Evolutionary conservation across 2,888 invertebrate species (phyloP).

Genomic region (Melipona bicolor): DNA sequence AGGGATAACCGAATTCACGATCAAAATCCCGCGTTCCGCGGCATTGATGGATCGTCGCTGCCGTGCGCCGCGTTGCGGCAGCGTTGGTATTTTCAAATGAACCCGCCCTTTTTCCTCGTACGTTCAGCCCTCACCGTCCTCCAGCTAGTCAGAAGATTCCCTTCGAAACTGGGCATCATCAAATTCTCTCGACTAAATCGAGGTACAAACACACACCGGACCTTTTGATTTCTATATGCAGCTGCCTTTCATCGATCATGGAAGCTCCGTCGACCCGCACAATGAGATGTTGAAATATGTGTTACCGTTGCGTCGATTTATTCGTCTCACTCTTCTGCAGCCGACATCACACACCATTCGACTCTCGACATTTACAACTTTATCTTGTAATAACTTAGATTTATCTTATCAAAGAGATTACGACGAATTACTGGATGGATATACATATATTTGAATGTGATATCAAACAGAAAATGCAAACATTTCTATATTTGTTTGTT

Average conservation of each 20-base stretch:
- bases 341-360: background rate
- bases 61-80: constrained; percentile 66
- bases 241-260: constrained; percentile 48
- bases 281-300: constrained; percentile 44
- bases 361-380: constrained; percentile 7
- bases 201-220: constrained; percentile 30
- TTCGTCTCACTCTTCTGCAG: constrained; percentile 19
- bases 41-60: constrained; percentile 80
- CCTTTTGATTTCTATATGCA: constrained; percentile 58
- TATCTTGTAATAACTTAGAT: constrained; percentile 1
- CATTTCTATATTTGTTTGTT: background rate
- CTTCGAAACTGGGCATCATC: constrained; percentile 44
- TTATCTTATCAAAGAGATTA: background rate
- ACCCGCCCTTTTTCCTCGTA: constrained; percentile 72
- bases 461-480: background rate
- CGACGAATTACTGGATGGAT: background rate
- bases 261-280: constrained; percentile 17
- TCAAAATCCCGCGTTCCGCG: constrained; percentile 82
- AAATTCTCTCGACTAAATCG: constrained; percentile 50
- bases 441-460: background rate
- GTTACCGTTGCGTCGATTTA: constrained; percentile 39
- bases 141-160: constrained; percentile 25
- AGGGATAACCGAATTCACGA: constrained; percentile 80
- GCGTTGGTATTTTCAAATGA: constrained; percentile 75
- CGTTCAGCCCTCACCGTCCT: constrained; percentile 7